phyloP scores from a whole-genome alignment of 1,140 invertebrate species.

The Cydia pomonella region DNA sequence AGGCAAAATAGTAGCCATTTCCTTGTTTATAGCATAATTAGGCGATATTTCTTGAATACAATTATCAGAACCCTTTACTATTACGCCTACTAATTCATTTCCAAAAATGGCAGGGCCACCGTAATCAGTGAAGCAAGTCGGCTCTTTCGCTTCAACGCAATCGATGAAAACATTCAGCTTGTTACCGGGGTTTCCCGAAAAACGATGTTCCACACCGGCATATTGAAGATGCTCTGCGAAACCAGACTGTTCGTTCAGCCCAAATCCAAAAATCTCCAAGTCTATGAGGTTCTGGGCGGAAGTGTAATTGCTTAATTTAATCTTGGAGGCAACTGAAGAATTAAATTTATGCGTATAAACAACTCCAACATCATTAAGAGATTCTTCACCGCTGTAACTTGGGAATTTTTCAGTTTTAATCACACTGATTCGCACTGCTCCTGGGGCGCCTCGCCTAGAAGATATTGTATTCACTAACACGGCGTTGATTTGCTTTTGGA shows the following conservation, averaged over 20 bases:
- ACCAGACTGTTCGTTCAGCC: constrained; percentile 62
- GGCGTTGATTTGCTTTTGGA: constrained; percentile 51
- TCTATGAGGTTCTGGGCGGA: constrained; percentile 45
- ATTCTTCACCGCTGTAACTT: constrained; percentile 53
- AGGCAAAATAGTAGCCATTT: constrained; percentile 57
- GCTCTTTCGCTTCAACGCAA: constrained; percentile 67
- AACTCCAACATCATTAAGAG: constrained; percentile 61
- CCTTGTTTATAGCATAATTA: constrained; percentile 61
- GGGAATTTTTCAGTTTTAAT: constrained; percentile 68
- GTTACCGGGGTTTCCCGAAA: constrained; percentile 42
- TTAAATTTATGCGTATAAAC: constrained; percentile 68
- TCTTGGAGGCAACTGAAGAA: constrained; percentile 57
- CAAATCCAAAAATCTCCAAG: constrained; percentile 64
- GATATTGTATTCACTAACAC: constrained; percentile 62
- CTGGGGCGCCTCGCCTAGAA: constrained; percentile 55
- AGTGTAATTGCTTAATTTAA: constrained; percentile 61
- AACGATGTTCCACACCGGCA: constrained; percentile 58
- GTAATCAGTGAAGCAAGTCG: constrained; percentile 67
- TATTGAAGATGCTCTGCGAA: constrained; percentile 61
- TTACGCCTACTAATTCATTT: constrained; percentile 63
- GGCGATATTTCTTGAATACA: constrained; percentile 64
- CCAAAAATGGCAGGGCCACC: constrained; percentile 65
- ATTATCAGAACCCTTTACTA: constrained; percentile 56
- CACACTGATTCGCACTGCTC: constrained; percentile 51
- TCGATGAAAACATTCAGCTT: constrained; percentile 56